Base-by-base conservation (phyloP, 2,888 invertebrate genomes). In the Diaprepes abbreviatus region DNA sequence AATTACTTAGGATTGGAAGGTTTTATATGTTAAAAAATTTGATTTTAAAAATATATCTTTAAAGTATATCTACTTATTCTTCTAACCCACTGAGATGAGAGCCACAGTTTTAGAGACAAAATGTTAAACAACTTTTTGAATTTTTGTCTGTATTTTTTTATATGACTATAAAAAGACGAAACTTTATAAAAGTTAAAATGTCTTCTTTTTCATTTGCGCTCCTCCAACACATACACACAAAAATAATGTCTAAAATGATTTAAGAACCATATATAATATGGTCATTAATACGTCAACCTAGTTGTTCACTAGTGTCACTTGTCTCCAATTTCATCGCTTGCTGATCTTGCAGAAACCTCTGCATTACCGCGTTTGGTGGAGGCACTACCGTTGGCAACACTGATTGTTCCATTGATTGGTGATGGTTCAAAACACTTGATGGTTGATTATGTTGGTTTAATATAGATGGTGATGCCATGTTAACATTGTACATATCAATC, bases 401-500 rank as follows among this genome's bases (percentile, higher is more conserved):
- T 86, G 86, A 65, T 45, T 59, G 59, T 31, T 45, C 64, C 43
- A 54, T 48, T 70, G 70, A 6, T 31, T 69, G 74, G 63, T 36
- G 75, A 66, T 43, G 62, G 19, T 38, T 52, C 63, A 63, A 52
- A 5, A 63, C 38, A 40, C 40, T 76, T 31, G 59, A 73, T 75
- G 52, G 75, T 75, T 72, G 77, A 76, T 69, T 40, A 14, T 63
- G 65, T 12, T 58, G 54, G 92, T 92, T 48, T 91, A 90, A 84
- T 63, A 62, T 43, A 1, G 33, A 12, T 9, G 21, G 31, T 7
- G 45, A 33, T 35, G 60, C 16, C 35, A 66, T 70, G 94, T 95
- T 83, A 94, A 93, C 75, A 86, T 86, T 81, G 92, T 92, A 83
- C 94, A 73, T 68, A 12, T 76, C 76, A 16, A 76, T 68, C 62